Conservation (phyloP, 1,140 invertebrate genomes). For the Drosophila asahinai region DNA sequence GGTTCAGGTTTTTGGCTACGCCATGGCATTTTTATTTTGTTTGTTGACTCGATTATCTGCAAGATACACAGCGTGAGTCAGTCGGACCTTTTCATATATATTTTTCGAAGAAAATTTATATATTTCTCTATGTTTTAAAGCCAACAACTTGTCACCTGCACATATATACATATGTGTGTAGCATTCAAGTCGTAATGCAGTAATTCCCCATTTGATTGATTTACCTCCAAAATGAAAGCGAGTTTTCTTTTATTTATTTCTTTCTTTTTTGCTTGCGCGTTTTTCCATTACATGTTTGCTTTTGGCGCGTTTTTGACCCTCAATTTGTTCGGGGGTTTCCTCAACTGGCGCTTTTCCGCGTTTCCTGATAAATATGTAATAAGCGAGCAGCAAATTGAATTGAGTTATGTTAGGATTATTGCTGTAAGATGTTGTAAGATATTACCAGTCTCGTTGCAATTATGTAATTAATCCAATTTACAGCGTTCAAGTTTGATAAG, state of each 20-base stretch:
- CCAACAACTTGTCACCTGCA: constrained; percentile 17
- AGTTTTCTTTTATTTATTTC: constrained; percentile 59
- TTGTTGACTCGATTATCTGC: constrained; percentile 62
- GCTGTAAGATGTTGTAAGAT: constrained; percentile 16
- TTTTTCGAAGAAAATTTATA: constrained; percentile 19
- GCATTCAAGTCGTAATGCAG: constrained; percentile 49
- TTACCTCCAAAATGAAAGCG: constrained; percentile 60
- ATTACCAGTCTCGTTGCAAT: constrained; percentile 24
- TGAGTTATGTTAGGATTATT: constrained; percentile 50
- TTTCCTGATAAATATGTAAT: constrained; percentile 50
- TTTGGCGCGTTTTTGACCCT: constrained; percentile 70
- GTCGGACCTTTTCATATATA: constrained; percentile 5
- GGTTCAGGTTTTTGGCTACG: constrained; percentile 66
- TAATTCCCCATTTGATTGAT: constrained; percentile 46
- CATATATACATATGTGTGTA: constrained; percentile 23
- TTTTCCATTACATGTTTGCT: constrained; percentile 40
- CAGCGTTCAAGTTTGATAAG: constrained; percentile 21
- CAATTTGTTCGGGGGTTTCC: constrained; percentile 49
- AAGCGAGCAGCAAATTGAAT: constrained; percentile 64
- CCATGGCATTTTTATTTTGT: constrained; percentile 49
- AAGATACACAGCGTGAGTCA: constrained; percentile 62
- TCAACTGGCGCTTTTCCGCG: constrained; percentile 53
- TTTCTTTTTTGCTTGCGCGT: constrained; percentile 18
- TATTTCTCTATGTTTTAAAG: constrained; percentile 3
- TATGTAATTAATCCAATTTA: constrained; percentile 53